Evolutionary conservation across 2,797 vertebrate species (phyloP), one percentile per base, ranked within the genome.

Genomic region (Cryptoblepharus egeriae): DNA sequence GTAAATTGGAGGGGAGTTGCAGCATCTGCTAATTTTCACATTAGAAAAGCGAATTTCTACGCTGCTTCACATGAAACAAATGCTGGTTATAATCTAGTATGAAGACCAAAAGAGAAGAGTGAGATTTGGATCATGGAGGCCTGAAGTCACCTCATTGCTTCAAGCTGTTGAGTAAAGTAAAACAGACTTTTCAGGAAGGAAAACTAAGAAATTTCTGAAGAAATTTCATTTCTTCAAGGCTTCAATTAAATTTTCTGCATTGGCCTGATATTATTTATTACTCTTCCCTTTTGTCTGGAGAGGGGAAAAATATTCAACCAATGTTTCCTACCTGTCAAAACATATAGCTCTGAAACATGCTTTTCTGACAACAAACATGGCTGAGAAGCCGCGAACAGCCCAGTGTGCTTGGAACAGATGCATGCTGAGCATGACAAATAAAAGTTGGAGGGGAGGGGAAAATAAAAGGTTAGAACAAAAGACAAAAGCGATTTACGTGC

Each of bases 221-320:
- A 64, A 64, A 42, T 45, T 35, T 72, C 52, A 84, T 77, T 67
- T 74, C 71, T 80, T 89, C 35, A 76, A 80, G 3, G 71, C 20
- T 84, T 81, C 13, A 73, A 42, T 49, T 81, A 22, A 75, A 80
- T 88, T 85, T 88, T 16, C 69, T 78, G 49, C 0, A 42, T 77
- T 74, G 13, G 52, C 11, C 32, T 89, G 60, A 24, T 90, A 69
- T 85, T 90, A 69, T 85, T 90, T 89, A 86, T 85, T 81, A 86
- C 63, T 85, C 81, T 77, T 74, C 76, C 18, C 82, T 67, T 74
- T 74, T 86, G 60, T 70, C 80, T 86, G 63, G 37, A 78, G 32
- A 79, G 61, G 82, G 9, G 1, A 64, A 85, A 83, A 74, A 84
- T 52, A 84, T 79, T 60, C 70, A 79, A 79, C 82, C 70, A 84